Percentiles rank a stretch among this genome's conserved stretches.
These are phyloP conservation scores for Epizoanthus scotinus DNA, from an alignment of 92 coral and sea anemone species.

Conservation along the genomic window DNA sequence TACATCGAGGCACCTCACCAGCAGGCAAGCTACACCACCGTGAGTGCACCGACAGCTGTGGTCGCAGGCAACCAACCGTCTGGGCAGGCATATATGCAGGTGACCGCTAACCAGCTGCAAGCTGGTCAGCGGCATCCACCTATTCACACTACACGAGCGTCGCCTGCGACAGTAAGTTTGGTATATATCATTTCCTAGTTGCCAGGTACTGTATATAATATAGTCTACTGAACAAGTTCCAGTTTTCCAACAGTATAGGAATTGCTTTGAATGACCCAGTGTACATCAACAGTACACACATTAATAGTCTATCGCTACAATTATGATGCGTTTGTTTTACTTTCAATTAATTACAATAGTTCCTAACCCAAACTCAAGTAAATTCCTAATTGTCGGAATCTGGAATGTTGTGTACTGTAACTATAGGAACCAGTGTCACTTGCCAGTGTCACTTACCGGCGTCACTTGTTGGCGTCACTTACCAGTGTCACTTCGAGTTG, in stretches of 20 bases:
- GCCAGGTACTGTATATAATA: not conserved
- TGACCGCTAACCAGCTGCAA: slow-evolving; percentile 68
- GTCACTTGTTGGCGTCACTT: no score
- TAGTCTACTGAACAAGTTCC: not conserved
- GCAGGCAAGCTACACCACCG: slow-evolving; percentile 72
- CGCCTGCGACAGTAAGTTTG: slow-evolving; percentile 96
- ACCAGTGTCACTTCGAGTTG: no score
- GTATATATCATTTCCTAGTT: not conserved
- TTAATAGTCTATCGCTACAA: no score
- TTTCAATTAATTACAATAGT: no score
- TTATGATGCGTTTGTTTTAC: no score
- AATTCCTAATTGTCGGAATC: no score
- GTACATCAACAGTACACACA: no score
- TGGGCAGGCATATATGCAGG: slow-evolving; percentile 75
- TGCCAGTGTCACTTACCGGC: no score
- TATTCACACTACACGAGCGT: slow-evolving; percentile 99
- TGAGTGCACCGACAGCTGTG: slow-evolving; percentile 77
- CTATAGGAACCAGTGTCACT: no score
- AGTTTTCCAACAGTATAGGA: not conserved
- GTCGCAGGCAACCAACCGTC: slow-evolving; percentile 73
- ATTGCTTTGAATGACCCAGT: not conserved
- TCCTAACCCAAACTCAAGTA: no score
- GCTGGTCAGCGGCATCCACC: slow-evolving; percentile 79
- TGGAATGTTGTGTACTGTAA: no score
- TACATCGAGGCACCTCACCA: slow-evolving; percentile 90